Percentiles rank a stretch among this genome's conserved stretches.
phyloP scores from a whole-genome alignment of 1,140 invertebrate genomes.

The Acyrthosiphon pisum region DNA sequence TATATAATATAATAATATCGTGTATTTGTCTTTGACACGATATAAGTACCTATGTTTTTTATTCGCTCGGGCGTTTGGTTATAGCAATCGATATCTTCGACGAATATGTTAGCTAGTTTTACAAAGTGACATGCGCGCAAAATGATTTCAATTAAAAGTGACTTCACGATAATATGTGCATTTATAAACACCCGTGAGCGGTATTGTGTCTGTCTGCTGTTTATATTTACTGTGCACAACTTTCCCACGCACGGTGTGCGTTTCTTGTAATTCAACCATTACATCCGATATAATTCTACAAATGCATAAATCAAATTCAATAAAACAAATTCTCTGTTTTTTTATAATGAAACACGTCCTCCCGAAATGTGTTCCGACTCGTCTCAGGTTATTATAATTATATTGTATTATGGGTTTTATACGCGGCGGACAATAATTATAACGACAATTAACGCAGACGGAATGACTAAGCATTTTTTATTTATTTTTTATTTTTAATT shows the following conservation, averaged over 20 bases:
- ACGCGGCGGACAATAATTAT: neutral
- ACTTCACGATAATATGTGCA: neutral
- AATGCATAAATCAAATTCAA: constrained; percentile 28
- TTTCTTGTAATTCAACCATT: constrained; percentile 1
- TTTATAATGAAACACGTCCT: neutral
- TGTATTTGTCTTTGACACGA: neutral
- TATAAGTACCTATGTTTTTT: neutral
- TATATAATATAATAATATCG: neutral
- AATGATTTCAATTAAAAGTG: constrained; percentile 41
- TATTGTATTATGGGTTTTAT: neutral
- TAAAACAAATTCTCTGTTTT: neutral
- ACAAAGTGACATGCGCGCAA: constrained; percentile 2
- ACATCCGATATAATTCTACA: neutral
- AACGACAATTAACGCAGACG: neutral
- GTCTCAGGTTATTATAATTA: neutral
- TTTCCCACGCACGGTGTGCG: neutral
- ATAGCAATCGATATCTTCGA: neutral
- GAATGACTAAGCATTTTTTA: neutral
- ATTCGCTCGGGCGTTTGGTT: neutral
- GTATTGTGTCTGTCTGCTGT: neutral
- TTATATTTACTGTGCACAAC: neutral
- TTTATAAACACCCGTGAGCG: neutral
- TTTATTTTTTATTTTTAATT: neutral
- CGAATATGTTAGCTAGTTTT: neutral
- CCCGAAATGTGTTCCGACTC: neutral